Percentiles rank a stretch among this genome's conserved stretches.
phyloP scores from a whole-genome alignment of 2,113 vertebrate genomes.

The Dromiciops gliroides region DNA sequence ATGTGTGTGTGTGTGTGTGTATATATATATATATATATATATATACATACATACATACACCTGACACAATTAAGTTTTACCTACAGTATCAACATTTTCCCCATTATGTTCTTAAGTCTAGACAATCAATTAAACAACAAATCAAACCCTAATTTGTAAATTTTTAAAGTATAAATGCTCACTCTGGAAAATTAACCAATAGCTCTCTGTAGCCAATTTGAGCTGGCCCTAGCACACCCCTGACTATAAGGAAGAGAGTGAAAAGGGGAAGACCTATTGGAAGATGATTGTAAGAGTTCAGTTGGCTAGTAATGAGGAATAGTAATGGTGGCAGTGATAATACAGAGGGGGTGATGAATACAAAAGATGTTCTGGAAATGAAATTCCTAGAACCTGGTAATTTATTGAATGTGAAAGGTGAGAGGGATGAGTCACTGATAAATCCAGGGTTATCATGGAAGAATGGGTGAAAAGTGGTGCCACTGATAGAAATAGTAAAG shows the following conservation, averaged over 20 bases:
- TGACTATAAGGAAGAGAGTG: neutral
- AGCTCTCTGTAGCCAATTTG: neutral
- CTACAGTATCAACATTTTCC: neutral
- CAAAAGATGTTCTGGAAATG: neutral
- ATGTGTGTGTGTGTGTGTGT: too few relatives aligned
- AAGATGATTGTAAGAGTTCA: neutral
- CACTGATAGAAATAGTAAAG: neutral
- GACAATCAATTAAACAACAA: neutral
- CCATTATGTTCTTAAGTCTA: neutral
- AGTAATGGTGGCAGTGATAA: neutral
- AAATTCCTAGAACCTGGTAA: neutral
- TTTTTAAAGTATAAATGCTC: neutral
- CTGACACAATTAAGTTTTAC: neutral
- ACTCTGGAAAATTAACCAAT: neutral
- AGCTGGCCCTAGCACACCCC: neutral
- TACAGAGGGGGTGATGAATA: neutral
- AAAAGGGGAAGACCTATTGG: neutral
- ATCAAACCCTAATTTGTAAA: neutral
- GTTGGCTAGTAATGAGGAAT: neutral
- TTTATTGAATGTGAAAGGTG: neutral
- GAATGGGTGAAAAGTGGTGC: neutral
- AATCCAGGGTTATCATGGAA: neutral
- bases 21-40: too few relatives aligned
- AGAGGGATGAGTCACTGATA: neutral
- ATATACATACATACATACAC: neutral